Conservation (phyloP, 37 sponge, comb jelly and placozoan species). For the Chondrosia reniformis region DNA sequence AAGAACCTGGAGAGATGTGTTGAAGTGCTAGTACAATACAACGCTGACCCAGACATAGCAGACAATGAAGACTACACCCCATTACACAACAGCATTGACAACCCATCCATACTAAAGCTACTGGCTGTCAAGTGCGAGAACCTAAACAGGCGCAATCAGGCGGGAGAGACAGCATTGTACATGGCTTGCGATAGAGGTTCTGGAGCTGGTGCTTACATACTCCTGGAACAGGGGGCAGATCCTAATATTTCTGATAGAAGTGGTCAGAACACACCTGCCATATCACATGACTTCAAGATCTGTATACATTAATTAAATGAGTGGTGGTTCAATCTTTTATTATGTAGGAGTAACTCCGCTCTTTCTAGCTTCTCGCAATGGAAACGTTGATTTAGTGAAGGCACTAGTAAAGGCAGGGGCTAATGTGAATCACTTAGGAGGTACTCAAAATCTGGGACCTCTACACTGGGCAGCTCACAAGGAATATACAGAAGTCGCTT, state of each 20-base stretch:
- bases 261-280: slow-evolving; percentile 24
- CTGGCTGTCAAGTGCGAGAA: slow-evolving; percentile 26
- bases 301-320: no score
- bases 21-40: slow-evolving; percentile 50
- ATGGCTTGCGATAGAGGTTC: slow-evolving; percentile 39
- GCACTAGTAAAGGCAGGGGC: slow-evolving; percentile 27
- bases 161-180: slow-evolving; percentile 55
- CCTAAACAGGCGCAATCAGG: slow-evolving; percentile 38
- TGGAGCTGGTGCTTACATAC: slow-evolving; percentile 30
- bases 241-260: slow-evolving; percentile 63
- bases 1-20: slow-evolving; percentile 62
- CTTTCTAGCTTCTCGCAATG: slow-evolving; percentile 61
- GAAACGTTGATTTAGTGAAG: slow-evolving; percentile 43
- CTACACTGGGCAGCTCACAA: slow-evolving; percentile 83
- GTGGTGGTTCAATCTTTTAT: neutral
- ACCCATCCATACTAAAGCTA: slow-evolving; percentile 52
- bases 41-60: slow-evolving; percentile 55
- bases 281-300: neutral
- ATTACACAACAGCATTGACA: slow-evolving; percentile 60
- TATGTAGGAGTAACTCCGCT: slow-evolving; percentile 55
- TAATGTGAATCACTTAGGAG: slow-evolving; percentile 30
- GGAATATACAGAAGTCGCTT: slow-evolving; percentile 47
- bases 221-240: slow-evolving; percentile 61
- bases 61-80: slow-evolving; percentile 58
- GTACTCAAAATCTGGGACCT: slow-evolving; percentile 36